Conservation (phyloP, 35 echinoderm and acorn worm genomes). For the Ophiothrix spiculata region DNA sequence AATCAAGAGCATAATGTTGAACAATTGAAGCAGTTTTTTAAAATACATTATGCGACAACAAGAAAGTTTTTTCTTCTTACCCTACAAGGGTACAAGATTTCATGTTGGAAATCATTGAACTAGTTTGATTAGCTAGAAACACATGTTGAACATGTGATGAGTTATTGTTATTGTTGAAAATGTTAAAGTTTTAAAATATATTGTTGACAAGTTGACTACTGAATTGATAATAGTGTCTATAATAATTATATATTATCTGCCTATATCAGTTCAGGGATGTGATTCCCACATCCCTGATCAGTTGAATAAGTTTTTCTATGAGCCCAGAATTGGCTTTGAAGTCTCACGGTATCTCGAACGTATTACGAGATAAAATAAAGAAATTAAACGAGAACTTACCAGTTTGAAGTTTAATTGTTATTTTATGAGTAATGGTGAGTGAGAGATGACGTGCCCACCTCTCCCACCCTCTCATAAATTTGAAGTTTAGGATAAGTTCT, state of each 20-base stretch:
- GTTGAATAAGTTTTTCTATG: neutral
- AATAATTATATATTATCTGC: neutral
- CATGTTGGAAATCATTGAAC: neutral
- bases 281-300: neutral
- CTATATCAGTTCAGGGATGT: neutral
- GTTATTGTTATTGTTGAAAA: neutral
- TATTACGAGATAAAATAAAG: constrained; percentile 3
- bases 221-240: neutral
- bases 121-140: too few species aligned
- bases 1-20: neutral
- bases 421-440: constrained; percentile 39
- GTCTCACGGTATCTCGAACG: neutral
- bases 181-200: neutral
- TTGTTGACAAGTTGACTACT: constrained; percentile 2
- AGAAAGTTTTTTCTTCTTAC: neutral
- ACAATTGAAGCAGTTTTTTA: too few species aligned
- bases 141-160: neutral
- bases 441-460: constrained; percentile 42
- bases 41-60: neutral
- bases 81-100: neutral
- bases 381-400: constrained; percentile 3
- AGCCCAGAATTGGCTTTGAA: neutral
- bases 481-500: neutral
- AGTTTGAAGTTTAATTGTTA: constrained; percentile 15
- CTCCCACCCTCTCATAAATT: neutral